A percentile compares a stretch with the other conserved stretches of the same genome.
Evolutionary conservation across 2,113 vertebrate species (phyloP).

Genomic region (Nycticryphes semicollaris): DNA sequence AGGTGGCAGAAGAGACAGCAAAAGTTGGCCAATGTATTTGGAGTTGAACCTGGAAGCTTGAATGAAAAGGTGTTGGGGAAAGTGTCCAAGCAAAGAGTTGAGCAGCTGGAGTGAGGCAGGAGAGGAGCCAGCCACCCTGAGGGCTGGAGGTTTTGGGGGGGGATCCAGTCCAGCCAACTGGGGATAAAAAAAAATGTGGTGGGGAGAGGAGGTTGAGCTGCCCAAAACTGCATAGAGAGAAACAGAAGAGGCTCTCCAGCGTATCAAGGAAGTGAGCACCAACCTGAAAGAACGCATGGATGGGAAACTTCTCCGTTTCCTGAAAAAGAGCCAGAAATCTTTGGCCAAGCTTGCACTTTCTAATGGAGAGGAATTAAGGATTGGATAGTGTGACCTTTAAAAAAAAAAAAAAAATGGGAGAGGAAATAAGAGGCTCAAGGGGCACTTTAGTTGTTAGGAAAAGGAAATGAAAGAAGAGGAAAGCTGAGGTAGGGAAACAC

Average conservation of each 20-base stretch:
- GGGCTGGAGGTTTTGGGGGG: not conserved
- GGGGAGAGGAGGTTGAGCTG: not conserved
- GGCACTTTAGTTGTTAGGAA: not conserved
- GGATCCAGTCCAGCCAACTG: not conserved
- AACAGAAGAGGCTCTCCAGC: not conserved
- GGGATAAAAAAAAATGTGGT: not conserved
- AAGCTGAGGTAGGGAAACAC: not conserved
- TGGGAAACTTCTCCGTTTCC: not conserved
- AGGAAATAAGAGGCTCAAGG: not conserved
- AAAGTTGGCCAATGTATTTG: not conserved
- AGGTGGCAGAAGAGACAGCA: not conserved
- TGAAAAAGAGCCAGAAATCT: not conserved
- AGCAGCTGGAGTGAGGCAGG: not conserved
- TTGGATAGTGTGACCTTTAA: not conserved
- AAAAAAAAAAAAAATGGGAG: not conserved
- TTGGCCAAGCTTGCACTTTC: not conserved
- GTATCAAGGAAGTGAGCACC: not conserved
- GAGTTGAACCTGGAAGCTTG: not conserved
- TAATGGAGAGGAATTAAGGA: not conserved
- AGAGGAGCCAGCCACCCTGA: not conserved
- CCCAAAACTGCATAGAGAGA: not conserved
- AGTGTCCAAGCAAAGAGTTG: not conserved
- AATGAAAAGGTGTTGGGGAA: not conserved
- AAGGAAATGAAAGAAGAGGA: not conserved
- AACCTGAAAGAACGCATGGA: not conserved